Base-by-base conservation (phyloP, 2,888 invertebrate species). In the Tortrix viridana region DNA sequence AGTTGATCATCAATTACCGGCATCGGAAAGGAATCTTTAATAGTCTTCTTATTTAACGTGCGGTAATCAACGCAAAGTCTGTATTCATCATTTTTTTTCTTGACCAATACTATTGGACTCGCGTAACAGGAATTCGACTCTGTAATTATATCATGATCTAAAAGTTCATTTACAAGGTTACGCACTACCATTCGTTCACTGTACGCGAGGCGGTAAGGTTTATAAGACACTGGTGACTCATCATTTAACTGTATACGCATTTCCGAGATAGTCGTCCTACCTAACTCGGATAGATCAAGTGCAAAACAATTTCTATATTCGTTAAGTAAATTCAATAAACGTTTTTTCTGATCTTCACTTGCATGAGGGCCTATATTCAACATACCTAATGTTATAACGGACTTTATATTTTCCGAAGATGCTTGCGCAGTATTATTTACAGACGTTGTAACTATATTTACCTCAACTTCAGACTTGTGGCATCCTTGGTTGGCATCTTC, bases 1-100 rank as follows among this genome's bases (percentile, higher is more conserved):
- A 80, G 48, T 20, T 74, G 75, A 47, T 80, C 79, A 20, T 79
- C 75, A 5, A 77, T 73, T 14, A 74, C 20, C 0, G 73, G 75
- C 23, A 75, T 49, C 5, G 76, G 73, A 57, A 67, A 76, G n/a
- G 67, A 64, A 47, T 77, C 75, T 56, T 72, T 73, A 2, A 76
- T 47, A 0, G 73, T 75, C 63, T 57, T 69, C 26, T 56, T 59
- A 64, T 67, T 67, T 50, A 65, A 38, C 2, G 48, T 54, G 6
- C 60, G 37, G 50, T 67, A 67, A 38, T 76, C 74, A 5, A 74
- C 62, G 22, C 73, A 72, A 16, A 75, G 52, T 46, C 75, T 67
- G 16, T 67, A 48, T 20, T 62, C 64, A 5, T 68, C 69, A 41
- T 69, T 66, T 59, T 69, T 70, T 57, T 76, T 78, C 23, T 67